Percentiles rank a stretch among this genome's conserved stretches.
phyloP scores from a whole-genome alignment of 2,888 invertebrate genomes.

The Megamerina dolium region DNA sequence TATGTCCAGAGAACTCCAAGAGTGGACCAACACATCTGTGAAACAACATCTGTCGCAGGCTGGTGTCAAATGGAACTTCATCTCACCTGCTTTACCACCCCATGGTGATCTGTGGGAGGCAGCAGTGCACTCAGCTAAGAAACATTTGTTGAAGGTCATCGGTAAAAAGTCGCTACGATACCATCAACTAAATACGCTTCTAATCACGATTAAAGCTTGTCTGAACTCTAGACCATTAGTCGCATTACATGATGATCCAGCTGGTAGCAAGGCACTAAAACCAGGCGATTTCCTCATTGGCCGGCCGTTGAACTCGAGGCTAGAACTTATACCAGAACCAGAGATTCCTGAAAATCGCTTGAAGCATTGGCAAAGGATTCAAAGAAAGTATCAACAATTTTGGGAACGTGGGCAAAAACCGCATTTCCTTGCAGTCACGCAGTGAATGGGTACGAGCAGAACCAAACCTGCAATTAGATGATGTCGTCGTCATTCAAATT shows the following conservation, averaged over 20 bases:
- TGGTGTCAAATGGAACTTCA: conserved; percentile 11
- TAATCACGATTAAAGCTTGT: conserved; percentile 9
- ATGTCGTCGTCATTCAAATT: conserved; percentile 3
- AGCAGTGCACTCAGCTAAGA: conserved; percentile 11
- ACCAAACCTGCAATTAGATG: too few species aligned
- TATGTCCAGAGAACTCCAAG: conserved; percentile 2
- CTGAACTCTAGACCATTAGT: conserved; percentile 13
- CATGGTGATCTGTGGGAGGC: conserved; percentile 13
- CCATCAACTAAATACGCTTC: conserved; percentile 10
- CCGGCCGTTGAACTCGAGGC: conserved; percentile 4
- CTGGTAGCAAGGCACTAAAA: conserved; percentile 10
- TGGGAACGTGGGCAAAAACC: background rate
- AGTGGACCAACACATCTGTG: conserved; percentile 5
- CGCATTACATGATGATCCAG: conserved; percentile 10
- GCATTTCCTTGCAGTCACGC: background rate
- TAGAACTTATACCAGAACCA: conserved; percentile 5
- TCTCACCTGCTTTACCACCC: conserved; percentile 10
- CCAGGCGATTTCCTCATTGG: conserved; percentile 11
- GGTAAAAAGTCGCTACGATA: conserved; percentile 10
- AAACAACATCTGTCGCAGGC: conserved; percentile 3
- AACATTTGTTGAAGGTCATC: conserved; percentile 8
- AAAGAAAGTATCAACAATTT: background rate
- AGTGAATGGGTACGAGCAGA: conserved; percentile 13
- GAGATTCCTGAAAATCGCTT: background rate
- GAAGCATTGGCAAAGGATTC: background rate